phyloP scores from a whole-genome alignment of 2,113 vertebrate species.

The Pionites leucogaster region DNA sequence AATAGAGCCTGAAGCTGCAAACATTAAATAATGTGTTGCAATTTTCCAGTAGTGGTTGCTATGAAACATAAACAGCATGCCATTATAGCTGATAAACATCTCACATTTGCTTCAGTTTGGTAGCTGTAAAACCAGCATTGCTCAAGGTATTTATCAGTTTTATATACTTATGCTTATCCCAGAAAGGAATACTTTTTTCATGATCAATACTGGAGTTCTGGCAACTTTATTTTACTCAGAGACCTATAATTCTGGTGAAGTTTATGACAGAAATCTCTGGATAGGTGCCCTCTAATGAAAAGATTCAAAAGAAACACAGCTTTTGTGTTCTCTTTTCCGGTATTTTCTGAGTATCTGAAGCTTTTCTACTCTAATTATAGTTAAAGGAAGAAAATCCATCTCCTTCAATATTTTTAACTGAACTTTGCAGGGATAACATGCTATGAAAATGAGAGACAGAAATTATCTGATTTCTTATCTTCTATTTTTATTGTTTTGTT shows the following conservation, averaged over 20 bases:
- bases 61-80: neutral
- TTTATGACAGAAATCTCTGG: neutral
- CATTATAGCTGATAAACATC: neutral
- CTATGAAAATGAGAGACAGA: neutral
- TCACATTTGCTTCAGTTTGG: constrained; percentile 12
- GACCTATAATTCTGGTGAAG: neutral
- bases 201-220: neutral
- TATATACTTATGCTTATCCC: neutral
- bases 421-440: neutral
- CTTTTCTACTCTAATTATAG: neutral
- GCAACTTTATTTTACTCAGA: neutral
- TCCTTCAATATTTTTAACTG: neutral
- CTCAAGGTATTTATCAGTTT: neutral
- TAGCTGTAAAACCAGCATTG: neutral
- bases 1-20: neutral
- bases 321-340: constrained; percentile 8
- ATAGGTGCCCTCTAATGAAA: neutral
- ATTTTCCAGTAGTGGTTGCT: neutral
- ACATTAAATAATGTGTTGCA: neutral
- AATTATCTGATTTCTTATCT: neutral
- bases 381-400: neutral
- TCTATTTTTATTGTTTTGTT: neutral
- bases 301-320: neutral
- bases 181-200: neutral
- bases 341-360: constrained; percentile 21